These are phyloP conservation scores for Opisthograptis luteolata DNA, from an alignment of 2,888 invertebrate genomes.

Conservation along the genomic window DNA sequence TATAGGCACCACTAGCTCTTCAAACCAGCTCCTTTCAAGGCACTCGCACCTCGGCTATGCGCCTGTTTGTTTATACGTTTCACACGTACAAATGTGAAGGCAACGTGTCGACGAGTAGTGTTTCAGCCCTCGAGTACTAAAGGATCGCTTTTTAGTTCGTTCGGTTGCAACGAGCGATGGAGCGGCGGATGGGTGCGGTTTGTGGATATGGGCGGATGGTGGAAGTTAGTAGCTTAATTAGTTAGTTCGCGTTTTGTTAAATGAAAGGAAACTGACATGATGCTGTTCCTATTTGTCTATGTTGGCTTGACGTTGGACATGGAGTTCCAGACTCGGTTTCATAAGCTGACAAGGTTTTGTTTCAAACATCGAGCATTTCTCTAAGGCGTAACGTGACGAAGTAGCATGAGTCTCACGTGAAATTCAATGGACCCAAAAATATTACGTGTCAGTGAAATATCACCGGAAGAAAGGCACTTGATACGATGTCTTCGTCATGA, in stretches of 20 bases:
- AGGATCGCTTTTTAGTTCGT: constrained; percentile 63
- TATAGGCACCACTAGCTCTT: constrained; percentile 43
- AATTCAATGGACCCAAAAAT: too few relatives aligned
- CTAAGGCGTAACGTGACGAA: too few relatives aligned
- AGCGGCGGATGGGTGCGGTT: constrained; percentile 18
- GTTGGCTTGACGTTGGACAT: too few relatives aligned
- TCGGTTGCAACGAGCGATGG: constrained; percentile 43
- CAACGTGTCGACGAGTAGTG: constrained; percentile 55
- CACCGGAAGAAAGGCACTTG: too few relatives aligned
- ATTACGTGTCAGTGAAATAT: too few relatives aligned
- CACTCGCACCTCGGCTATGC: constrained; percentile 53
- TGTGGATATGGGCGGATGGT: constrained; percentile 19
- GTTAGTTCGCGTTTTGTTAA: not conserved
- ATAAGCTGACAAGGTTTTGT: too few relatives aligned
- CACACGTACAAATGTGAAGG: constrained; percentile 59
- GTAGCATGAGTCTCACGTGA: too few relatives aligned
- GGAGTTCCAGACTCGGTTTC: too few relatives aligned
- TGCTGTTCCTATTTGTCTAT: too few relatives aligned
- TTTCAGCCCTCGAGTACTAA: constrained; percentile 61
- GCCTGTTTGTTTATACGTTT: constrained; percentile 72
- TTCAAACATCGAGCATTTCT: too few relatives aligned
- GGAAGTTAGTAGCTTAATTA: constrained; percentile 14
- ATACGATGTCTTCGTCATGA: too few relatives aligned
- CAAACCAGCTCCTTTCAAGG: constrained; percentile 61
- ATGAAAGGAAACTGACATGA: not conserved